Conservation (phyloP, 2,888 invertebrate genomes). For the Sialis fuliginosa region DNA sequence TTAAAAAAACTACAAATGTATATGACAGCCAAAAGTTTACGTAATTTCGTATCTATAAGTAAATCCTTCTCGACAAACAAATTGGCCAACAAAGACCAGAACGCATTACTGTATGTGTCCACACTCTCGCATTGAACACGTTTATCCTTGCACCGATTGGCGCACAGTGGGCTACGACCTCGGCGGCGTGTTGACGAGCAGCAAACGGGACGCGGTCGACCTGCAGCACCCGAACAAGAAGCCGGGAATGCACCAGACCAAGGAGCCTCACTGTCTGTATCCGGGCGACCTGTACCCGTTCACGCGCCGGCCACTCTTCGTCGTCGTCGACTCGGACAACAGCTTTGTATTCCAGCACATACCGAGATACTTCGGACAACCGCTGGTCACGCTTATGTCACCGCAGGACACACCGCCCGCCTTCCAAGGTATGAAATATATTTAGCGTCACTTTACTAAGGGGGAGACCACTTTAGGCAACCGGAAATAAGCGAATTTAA, state of each 20-base stretch:
- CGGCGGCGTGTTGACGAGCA: slow-evolving; percentile 80
- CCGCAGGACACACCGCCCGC: slow-evolving; percentile 76
- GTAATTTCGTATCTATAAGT: too few species aligned
- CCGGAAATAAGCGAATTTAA: too few species aligned
- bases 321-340: slow-evolving; percentile 91
- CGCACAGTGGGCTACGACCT: slow-evolving; percentile 70
- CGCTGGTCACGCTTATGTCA: slow-evolving; percentile 82
- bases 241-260: slow-evolving; percentile 27
- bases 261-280: slow-evolving; percentile 66
- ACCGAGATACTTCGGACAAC: slow-evolving; percentile 81
- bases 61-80: too few species aligned
- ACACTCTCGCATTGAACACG: too few species aligned
- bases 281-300: slow-evolving; percentile 89
- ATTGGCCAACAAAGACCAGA: too few species aligned
- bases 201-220: slow-evolving; percentile 48
- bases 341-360: slow-evolving; percentile 84
- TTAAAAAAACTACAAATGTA: too few species aligned
- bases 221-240: slow-evolving; percentile 24
- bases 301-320: slow-evolving; percentile 79
- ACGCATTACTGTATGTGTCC: too few species aligned
- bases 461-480: too few species aligned
- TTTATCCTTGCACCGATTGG: too few species aligned
- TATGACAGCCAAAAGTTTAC: too few species aligned
- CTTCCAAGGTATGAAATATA: slow-evolving; percentile 51
- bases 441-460: too few species aligned